Evolutionary conservation across 2,888 invertebrate species (phyloP).

Genomic region (Folsomia candida): DNA sequence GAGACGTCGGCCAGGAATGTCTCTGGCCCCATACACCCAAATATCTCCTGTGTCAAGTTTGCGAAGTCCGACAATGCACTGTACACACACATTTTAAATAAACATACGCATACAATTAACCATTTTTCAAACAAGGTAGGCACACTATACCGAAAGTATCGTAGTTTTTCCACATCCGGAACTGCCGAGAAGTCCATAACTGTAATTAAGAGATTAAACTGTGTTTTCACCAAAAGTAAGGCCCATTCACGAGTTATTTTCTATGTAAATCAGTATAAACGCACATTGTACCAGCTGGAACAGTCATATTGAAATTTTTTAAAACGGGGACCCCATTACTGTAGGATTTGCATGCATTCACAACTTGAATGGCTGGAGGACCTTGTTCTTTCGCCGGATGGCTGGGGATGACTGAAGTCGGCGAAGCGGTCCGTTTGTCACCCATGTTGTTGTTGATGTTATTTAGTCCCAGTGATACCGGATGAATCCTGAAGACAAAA

Average conservation of each 20-base stretch:
- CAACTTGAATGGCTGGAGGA: constrained; percentile 70
- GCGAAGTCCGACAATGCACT: constrained; percentile 55
- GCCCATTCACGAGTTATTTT: no score
- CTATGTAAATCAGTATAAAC: constrained; percentile 54
- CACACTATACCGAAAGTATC: background rate
- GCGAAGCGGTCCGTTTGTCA: background rate
- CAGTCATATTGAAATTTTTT: constrained; percentile 86
- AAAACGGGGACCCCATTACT: constrained; percentile 83
- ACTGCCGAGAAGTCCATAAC: constrained; percentile 87
- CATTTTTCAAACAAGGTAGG: no score
- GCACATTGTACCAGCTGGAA: constrained; percentile 90
- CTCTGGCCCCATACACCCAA: constrained; percentile 53
- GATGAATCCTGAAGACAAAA: background rate
- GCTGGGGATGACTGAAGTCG: background rate
- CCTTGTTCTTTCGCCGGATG: background rate
- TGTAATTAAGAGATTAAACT: constrained; percentile 54
- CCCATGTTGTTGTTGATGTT: background rate
- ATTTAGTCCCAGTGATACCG: background rate
- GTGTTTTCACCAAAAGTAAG: background rate
- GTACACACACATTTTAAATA: no score
- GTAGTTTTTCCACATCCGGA: constrained; percentile 75
- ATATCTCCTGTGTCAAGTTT: constrained; percentile 52
- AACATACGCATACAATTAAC: no score
- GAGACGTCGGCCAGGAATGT: constrained; percentile 54
- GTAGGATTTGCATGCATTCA: constrained; percentile 83